phyloP scores from a whole-genome alignment of 2,888 invertebrate genomes.

The Aleiodes testaceus region DNA sequence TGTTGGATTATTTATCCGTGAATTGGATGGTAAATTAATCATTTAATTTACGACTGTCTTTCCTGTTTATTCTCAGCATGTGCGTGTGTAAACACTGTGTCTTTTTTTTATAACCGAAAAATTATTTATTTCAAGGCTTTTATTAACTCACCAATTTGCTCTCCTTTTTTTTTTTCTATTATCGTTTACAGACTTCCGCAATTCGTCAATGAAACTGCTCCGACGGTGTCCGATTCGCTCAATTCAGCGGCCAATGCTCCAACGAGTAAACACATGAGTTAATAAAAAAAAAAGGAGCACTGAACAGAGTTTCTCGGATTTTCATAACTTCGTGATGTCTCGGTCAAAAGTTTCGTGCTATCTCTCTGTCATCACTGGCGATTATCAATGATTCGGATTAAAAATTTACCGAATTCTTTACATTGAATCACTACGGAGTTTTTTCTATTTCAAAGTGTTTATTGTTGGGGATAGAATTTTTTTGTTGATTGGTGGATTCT shows the following conservation, averaged over 20 bases:
- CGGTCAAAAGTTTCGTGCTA: not conserved
- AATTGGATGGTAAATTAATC: not conserved
- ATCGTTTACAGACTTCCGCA: too few species aligned
- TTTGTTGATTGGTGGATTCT: too few species aligned
- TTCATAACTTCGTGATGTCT: not conserved
- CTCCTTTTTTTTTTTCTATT: too few species aligned
- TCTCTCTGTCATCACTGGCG: slow-evolving; percentile 14
- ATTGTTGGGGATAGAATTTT: too few species aligned
- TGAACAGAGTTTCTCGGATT: not conserved
- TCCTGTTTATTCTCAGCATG: not conserved
- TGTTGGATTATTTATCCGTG: too few species aligned
- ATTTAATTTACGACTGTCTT: slow-evolving; percentile 11
- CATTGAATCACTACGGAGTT: not conserved
- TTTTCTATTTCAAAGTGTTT: too few species aligned
- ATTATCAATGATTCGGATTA: too few species aligned
- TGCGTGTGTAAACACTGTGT: too few species aligned
- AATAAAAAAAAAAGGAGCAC: not conserved
- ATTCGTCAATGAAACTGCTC: too few species aligned
- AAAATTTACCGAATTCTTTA: not conserved
- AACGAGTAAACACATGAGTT: not conserved
- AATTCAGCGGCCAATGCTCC: not conserved
- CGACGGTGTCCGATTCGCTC: not conserved
- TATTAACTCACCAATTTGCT: too few species aligned
- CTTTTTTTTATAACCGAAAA: too few species aligned
- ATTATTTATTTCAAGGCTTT: too few species aligned